A percentile compares a stretch with the other conserved stretches of the same genome.
Conservation (phyloP, 2,113 vertebrate genomes). For the Potamarius usumacintae region DNA sequence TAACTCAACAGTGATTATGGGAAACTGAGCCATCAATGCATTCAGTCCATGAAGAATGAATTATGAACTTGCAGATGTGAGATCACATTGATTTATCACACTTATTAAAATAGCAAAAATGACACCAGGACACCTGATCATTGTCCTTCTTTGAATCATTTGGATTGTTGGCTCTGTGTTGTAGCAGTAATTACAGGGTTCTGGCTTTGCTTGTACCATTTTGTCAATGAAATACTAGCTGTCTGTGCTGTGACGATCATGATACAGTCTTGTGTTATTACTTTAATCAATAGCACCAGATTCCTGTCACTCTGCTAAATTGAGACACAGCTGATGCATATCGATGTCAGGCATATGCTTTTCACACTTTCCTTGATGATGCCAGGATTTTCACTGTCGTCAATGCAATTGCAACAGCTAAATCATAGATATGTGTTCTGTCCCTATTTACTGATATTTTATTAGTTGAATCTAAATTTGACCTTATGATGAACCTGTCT, state of each 20-base stretch:
- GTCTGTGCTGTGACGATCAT: neutral
- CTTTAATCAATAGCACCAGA: neutral
- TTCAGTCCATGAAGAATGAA: neutral
- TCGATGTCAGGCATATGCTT: neutral
- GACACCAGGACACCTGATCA: neutral
- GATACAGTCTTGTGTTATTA: neutral
- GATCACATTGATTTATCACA: neutral
- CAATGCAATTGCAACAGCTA: neutral
- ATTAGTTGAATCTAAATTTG: neutral
- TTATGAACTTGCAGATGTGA: neutral
- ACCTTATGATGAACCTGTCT: neutral
- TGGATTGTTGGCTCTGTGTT: neutral
- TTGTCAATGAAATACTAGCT: neutral
- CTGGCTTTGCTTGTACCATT: constrained; percentile 9
- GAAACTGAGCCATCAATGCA: neutral
- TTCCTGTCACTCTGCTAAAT: constrained; percentile 15
- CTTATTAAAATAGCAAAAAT: neutral
- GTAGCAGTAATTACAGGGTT: neutral
- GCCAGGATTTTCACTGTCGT: neutral
- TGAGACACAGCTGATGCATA: constrained; percentile 1
- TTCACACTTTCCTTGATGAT: neutral
- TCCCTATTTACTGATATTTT: neutral
- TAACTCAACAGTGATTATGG: no score
- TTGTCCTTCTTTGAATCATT: neutral
- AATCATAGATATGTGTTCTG: neutral